Percentiles rank a stretch among this genome's conserved stretches.
Conservation (phyloP, 2,113 vertebrate species). For the Gyps fulvus region DNA sequence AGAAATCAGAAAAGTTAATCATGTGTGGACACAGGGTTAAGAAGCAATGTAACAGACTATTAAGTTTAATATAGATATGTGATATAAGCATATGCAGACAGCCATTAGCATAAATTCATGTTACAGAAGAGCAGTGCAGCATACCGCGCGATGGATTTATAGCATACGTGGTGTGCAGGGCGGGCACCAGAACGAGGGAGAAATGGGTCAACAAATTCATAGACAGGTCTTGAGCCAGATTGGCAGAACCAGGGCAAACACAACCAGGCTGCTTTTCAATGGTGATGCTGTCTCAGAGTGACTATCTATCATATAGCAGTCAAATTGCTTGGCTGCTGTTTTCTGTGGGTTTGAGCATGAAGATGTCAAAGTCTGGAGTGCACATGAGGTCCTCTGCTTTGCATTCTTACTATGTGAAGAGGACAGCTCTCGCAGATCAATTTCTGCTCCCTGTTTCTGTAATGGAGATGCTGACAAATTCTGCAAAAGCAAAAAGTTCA, state of each 20-base stretch:
- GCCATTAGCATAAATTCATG: slow-evolving; percentile 99
- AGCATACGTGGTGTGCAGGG: slow-evolving; percentile 25
- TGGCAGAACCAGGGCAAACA: slow-evolving; percentile 63
- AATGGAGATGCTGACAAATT: slow-evolving; percentile 16
- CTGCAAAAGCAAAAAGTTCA: background rate
- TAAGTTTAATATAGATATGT: slow-evolving; percentile 99
- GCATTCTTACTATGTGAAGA: background rate
- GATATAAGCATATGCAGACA: slow-evolving; percentile 98
- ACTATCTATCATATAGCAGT: slow-evolving; percentile 8
- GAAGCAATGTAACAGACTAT: slow-evolving; percentile 99
- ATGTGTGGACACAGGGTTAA: slow-evolving; percentile 99
- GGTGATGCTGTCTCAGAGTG: slow-evolving; percentile 1
- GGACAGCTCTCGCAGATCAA: slow-evolving; percentile 27
- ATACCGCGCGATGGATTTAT: slow-evolving; percentile 64
- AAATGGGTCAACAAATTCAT: slow-evolving; percentile 68
- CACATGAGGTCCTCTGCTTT: slow-evolving; percentile 8
- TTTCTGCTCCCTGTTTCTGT: slow-evolving; percentile 26
- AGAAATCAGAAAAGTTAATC: slow-evolving; percentile 99
- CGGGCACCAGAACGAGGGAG: slow-evolving; percentile 48
- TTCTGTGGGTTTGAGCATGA: background rate
- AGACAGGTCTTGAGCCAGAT: slow-evolving; percentile 52
- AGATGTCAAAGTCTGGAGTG: background rate
- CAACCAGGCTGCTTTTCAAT: slow-evolving; percentile 32
- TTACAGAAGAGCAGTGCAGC: slow-evolving; percentile 84
- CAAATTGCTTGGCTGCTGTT: slow-evolving; percentile 11